A percentile compares a stretch with the other conserved stretches of the same genome.
These are phyloP conservation scores for Bombus superbus DNA, from an alignment of 1,140 invertebrate genomes.

Conservation along the genomic window DNA sequence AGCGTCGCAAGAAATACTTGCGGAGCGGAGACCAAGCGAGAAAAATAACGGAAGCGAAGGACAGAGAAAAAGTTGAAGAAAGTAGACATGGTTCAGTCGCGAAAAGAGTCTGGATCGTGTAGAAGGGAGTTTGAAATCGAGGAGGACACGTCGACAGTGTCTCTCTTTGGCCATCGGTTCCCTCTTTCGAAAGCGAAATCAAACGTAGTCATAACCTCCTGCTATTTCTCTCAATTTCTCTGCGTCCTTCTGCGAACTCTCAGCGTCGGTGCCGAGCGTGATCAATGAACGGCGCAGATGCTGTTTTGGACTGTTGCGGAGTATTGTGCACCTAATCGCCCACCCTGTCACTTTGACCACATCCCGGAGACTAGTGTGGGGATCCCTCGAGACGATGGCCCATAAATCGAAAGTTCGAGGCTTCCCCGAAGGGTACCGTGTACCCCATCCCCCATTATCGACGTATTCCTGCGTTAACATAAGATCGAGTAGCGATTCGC, in stretches of 20 bases:
- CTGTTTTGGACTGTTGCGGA: conserved; percentile 74
- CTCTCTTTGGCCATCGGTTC: conserved; percentile 1
- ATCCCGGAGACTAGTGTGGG: conserved; percentile 59
- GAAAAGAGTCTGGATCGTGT: conserved; percentile 38
- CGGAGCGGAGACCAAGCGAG: background rate
- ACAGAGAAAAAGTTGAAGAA: conserved; percentile 36
- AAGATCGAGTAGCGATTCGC: conserved; percentile 61
- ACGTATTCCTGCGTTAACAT: conserved; percentile 65
- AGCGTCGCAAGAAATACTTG: conserved; percentile 20
- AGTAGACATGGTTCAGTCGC: background rate
- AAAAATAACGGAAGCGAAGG: background rate
- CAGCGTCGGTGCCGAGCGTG: conserved; percentile 56
- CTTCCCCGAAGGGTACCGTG: conserved; percentile 57
- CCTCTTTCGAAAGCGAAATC: conserved; percentile 25
- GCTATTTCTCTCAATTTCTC: conserved; percentile 40
- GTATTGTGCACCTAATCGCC: conserved; percentile 81
- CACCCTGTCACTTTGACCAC: conserved; percentile 81
- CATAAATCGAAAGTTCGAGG: conserved; percentile 80
- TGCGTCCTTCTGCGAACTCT: conserved; percentile 47
- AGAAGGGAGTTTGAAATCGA: conserved; percentile 44
- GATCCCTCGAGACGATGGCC: conserved; percentile 75
- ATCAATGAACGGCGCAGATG: conserved; percentile 81
- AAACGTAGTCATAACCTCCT: conserved; percentile 50
- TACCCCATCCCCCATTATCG: conserved; percentile 59
- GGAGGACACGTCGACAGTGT: conserved; percentile 36